Conservation (phyloP, 2,888 invertebrate genomes). For the Idaea aversata region DNA sequence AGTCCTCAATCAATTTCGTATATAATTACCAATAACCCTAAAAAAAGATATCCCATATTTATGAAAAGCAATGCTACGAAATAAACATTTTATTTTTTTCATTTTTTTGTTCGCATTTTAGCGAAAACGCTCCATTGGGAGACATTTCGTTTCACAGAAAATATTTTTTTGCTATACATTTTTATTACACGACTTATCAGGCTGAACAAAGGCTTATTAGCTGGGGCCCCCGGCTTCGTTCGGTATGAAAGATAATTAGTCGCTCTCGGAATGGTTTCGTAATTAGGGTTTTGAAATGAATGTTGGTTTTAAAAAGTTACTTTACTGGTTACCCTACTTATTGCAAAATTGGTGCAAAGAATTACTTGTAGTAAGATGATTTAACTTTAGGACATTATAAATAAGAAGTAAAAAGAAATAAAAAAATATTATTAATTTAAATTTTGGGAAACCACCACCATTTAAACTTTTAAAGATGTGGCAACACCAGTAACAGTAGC, state of each 20-base stretch:
- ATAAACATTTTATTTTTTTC: neutral
- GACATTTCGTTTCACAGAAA: constrained; percentile 1
- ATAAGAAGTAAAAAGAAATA: too few relatives aligned
- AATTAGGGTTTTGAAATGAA: neutral
- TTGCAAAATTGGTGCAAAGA: too few relatives aligned
- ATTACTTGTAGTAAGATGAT: too few relatives aligned
- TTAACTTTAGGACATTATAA: too few relatives aligned
- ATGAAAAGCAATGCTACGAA: neutral
- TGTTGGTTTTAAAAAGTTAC: neutral
- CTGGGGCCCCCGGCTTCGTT: neutral
- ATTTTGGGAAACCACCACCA: too few relatives aligned
- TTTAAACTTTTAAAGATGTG: too few relatives aligned
- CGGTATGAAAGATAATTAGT: neutral
- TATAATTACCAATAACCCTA: neutral
- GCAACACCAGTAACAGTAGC: too few relatives aligned
- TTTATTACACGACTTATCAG: neutral
- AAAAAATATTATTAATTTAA: too few relatives aligned
- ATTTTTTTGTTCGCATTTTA: constrained; percentile 1
- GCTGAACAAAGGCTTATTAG: neutral
- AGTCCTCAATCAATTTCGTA: too few relatives aligned
- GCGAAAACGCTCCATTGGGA: neutral
- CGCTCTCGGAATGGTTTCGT: neutral
- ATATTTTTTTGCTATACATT: neutral
- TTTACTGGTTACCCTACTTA: neutral
- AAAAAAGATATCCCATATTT: neutral